Evolutionary conservation across 2,113 vertebrate genomes (phyloP).

Genomic region (Gavialis gangeticus): DNA sequence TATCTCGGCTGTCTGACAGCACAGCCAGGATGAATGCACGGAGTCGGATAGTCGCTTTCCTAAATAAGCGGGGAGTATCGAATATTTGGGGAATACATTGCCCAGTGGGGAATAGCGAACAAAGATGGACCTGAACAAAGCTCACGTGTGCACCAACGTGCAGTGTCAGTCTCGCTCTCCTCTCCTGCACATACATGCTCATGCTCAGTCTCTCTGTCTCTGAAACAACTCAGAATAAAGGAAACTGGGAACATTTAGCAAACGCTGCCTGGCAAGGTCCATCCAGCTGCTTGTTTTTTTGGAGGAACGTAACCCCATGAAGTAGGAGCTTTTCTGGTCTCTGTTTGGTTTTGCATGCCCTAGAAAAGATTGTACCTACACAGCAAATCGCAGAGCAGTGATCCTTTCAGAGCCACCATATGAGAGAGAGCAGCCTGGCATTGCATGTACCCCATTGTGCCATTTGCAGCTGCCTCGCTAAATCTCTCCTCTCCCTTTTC

Average conservation of each 20-base stretch:
- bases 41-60: neutral
- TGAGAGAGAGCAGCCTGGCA: fast-evolving
- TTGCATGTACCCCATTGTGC: too few species aligned
- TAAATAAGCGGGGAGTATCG: neutral
- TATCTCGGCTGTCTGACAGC: neutral
- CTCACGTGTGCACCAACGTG: neutral
- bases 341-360: neutral
- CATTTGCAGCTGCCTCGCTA: neutral
- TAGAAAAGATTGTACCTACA: neutral
- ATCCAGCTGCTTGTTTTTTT: neutral
- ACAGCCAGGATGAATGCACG: fast-evolving
- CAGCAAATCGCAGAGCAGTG: neutral
- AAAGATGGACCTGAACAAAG: neutral
- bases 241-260: fast-evolving
- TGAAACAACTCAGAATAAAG: fast-evolving
- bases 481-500: neutral
- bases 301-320: too few species aligned
- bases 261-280: neutral
- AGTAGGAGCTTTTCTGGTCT: too few species aligned
- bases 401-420: fast-evolving
- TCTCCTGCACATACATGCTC: neutral
- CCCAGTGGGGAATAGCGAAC: neutral
- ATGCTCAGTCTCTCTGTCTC: neutral
- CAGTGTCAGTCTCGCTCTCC: too few species aligned
- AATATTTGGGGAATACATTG: fast-evolving